Base-by-base conservation (phyloP, 2,888 invertebrate species). In the Serrognathus titanus region DNA sequence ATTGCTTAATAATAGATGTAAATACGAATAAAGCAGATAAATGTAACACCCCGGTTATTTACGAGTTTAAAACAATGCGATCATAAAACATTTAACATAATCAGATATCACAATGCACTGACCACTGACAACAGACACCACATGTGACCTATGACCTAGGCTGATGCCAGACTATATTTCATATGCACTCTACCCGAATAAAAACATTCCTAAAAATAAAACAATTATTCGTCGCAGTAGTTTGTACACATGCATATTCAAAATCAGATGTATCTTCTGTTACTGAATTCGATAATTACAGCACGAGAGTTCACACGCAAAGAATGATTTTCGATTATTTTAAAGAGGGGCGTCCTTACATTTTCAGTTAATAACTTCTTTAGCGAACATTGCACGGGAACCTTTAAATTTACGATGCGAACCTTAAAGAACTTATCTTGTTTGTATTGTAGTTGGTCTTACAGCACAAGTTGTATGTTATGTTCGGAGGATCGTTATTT, bases 21-120 rank as follows among this genome's bases (percentile, higher is more conserved):
- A 58, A 56, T 56, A 48, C 55, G 57, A 47, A 60, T 51, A 57
- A 63, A 61, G 52, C 60, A 59, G 63, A 63, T 63, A 63, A 62
- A 63, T 63, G 63, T 61, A 58, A 61, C 63, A 51, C 48, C 56
- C 57, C 53, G 24, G 58, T 59, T 56, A 63, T 63, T 63, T 63
- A 63, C 55, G 60, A 39, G 55, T 48, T 53, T 61, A 61, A 66
- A 69, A 71, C 71, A 71, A 71, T 70, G 64, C 66, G 67, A 64
- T 69, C 71, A 71, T 71, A 71, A 71, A 71, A 69, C 71, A 71
- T 71, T 71, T 71, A 70, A 69, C 71, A 67, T 69, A 67, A 70
- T 70, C 70, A 66, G 70, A 71, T 69, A 70, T 63, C 62, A 57
- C 70, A 66, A 67, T 67, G 66, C 65, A 68, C 69, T 69, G 69